A percentile compares a stretch with the other conserved stretches of the same genome.
These are phyloP conservation scores for Synergus itoensis DNA, from an alignment of 2,888 invertebrate species.

Conservation along the genomic window DNA sequence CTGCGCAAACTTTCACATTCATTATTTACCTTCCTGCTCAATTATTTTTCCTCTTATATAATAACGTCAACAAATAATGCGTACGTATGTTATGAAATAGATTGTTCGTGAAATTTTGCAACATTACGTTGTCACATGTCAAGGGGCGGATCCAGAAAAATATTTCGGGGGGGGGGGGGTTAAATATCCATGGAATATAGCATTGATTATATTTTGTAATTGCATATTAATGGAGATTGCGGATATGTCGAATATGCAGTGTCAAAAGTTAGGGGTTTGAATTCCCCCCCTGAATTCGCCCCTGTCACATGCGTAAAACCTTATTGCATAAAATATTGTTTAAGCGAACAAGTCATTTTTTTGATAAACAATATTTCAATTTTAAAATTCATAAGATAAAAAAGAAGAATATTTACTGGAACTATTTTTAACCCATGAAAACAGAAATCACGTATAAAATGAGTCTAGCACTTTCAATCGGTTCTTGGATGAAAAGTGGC, in stretches of 20 bases:
- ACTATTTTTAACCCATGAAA: not conserved
- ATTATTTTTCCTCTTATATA: slow-evolving; percentile 15
- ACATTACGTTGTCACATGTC: slow-evolving; percentile 18
- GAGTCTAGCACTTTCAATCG: slow-evolving; percentile 3
- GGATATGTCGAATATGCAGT: too few relatives aligned
- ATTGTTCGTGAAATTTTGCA: not conserved
- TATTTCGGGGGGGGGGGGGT: too few relatives aligned
- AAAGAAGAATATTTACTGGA: not conserved
- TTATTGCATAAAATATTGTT: not conserved
- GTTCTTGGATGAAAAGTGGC: slow-evolving; percentile 4
- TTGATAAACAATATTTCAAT: not conserved
- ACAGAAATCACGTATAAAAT: not conserved
- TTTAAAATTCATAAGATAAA: not conserved
- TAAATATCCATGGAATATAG: too few relatives aligned
- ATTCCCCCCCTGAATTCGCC: too few relatives aligned
- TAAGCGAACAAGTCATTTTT: not conserved
- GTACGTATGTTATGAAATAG: not conserved
- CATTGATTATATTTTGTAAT: too few relatives aligned
- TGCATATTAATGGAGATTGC: too few relatives aligned
- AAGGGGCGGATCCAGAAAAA: too few relatives aligned
- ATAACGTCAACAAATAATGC: slow-evolving; percentile 24
- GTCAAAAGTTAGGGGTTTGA: too few relatives aligned
- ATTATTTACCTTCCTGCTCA: slow-evolving; percentile 28
- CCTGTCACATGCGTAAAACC: too few relatives aligned
- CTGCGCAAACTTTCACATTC: slow-evolving; percentile 1